Base-by-base conservation (phyloP, 1,140 invertebrate genomes). In the Cotesia glomerata region DNA sequence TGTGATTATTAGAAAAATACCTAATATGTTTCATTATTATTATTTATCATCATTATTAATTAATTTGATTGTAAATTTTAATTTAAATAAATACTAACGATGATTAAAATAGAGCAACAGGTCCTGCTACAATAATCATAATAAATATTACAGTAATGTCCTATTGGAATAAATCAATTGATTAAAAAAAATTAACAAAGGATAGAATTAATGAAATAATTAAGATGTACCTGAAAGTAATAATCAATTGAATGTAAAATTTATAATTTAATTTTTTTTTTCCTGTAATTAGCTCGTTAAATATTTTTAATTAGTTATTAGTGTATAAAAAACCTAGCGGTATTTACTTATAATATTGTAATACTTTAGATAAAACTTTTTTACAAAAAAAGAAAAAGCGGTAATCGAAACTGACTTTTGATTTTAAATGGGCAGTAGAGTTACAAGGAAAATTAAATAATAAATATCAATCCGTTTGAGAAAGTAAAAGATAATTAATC, bases 221-320 rank as follows among this genome's bases (percentile, higher is more conserved):
- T 80, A 76, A 81, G 82, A 82, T 82, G 85, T 80, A 85, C 85
- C 86, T 87, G 86, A 85, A 87, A 87, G 82, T 86, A 87, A 86
- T 79, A 80, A 83, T 83, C 83, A 75, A 83, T 86, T 80, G 76
- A 84, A 79, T 78, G 80, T 74, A 49, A 71, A 63, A 64, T 34
- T 62, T 66, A 45, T 49, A 63, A 72, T 77, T 75, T 61, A 3
- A 16, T 5, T 76, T 76, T 76, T 76, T 77, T 72, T 80, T 80
- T 76, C 79, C 80, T 82, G 81, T 77, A 82, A 82, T 80, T 75
- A 78, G 62, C 74, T 79, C 76, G 71, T 72, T 78, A 66, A 79
- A 77, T 26, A 80, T 75, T 74, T 78, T 65, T 7, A 69, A 77
- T 79, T 81, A 81, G 73, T 69, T 11, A 73, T 54, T 5, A 45